phyloP scores from a whole-genome alignment of 2,888 invertebrate species.

The Tachina grossa region DNA sequence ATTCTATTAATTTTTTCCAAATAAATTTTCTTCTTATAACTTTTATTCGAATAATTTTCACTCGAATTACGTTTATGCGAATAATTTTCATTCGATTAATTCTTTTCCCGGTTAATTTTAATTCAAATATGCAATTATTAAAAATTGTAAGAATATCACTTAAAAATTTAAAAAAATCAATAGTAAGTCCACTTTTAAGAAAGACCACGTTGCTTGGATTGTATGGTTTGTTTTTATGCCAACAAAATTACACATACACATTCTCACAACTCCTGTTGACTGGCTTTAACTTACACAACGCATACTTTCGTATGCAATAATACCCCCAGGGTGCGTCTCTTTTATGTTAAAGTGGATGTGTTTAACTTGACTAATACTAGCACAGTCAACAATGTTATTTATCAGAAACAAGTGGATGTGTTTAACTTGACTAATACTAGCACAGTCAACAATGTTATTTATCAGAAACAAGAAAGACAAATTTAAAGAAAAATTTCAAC shows the following conservation, averaged over 20 bases:
- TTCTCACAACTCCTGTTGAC: conserved; percentile 17
- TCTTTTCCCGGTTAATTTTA: no score
- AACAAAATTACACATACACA: conserved; percentile 3
- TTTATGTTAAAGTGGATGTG: conserved; percentile 19
- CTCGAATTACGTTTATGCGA: no score
- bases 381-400: conserved; percentile 64
- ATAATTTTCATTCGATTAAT: no score
- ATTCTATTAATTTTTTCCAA: no score
- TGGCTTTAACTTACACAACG: conserved; percentile 17
- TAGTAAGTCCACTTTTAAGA: not conserved
- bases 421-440: conserved; percentile 59
- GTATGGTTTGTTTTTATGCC: conserved; percentile 23
- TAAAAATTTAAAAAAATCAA: no score
- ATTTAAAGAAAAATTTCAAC: conserved; percentile 67
- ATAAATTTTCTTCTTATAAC: no score
- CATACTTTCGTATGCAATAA: not conserved
- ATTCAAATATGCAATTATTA: no score
- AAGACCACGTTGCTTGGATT: not conserved
- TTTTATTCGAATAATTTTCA: no score
- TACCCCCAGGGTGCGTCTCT: not conserved
- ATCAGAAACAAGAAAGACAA: conserved; percentile 63
- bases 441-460: conserved; percentile 64
- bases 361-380: conserved; percentile 59
- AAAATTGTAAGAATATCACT: no score
- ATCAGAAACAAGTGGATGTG: conserved; percentile 58